phyloP scores from a whole-genome alignment of 1,140 invertebrate species.

The Hydropsyche tenuis region DNA sequence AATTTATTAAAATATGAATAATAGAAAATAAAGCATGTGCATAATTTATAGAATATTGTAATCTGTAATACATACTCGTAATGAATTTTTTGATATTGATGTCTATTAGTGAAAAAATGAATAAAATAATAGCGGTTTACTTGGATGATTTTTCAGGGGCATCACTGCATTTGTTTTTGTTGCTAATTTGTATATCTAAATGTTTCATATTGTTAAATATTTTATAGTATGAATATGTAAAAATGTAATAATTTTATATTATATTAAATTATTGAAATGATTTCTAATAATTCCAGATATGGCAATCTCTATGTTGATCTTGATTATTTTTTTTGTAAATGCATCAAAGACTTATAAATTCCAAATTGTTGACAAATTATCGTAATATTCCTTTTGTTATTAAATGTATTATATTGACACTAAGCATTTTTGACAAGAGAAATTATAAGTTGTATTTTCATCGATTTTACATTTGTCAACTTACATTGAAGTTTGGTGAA shows the following conservation, averaged over 20 bases:
- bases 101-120: neutral
- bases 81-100: neutral
- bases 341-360: neutral
- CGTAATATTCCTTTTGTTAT: neutral
- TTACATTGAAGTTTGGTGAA: no score
- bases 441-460: no score
- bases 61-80: neutral
- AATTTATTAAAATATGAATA: neutral
- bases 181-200: constrained; percentile 41
- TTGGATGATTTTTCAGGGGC: neutral
- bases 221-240: constrained; percentile 40
- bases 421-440: no score
- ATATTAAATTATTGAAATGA: constrained; percentile 15
- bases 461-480: no score
- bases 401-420: no score
- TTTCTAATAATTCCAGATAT: neutral
- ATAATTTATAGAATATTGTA: neutral
- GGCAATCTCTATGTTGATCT: constrained; percentile 3
- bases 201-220: constrained; percentile 46
- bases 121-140: neutral
- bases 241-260: constrained; percentile 33
- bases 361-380: neutral
- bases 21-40: no score
- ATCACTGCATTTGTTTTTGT: constrained; percentile 38
- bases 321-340: neutral